Base-by-base conservation (phyloP, 1,140 invertebrate genomes). In the Procambarus clarkii region DNA sequence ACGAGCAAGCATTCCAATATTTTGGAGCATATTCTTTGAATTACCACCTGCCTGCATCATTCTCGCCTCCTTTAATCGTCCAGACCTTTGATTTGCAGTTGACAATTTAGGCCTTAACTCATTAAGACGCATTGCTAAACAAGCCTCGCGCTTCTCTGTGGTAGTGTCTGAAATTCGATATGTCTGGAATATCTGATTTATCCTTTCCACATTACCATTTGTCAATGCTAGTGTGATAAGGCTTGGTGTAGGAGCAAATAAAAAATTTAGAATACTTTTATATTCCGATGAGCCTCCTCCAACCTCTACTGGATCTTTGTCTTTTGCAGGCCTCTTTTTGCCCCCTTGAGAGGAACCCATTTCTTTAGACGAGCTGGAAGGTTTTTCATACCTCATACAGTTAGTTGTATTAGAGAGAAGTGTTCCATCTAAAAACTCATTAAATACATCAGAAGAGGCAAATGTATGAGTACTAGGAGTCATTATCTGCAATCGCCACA, bases 401-500 rank as follows among this genome's bases (percentile, higher is more conserved):
- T 80, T 34, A 13, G 83, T 18, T 54, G 24, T 58, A 60, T 69
- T 18, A 21, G 83, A 69, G n/a, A 91, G 48, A 21, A 91, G 83
- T n/a, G 82, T 85, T 18, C 89, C 89, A 85, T 91, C 76, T 44
- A 91, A n/a, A 54, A 64, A 91, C 0, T 80, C 58, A 79, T 85
- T 82, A 91, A 91, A 91, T 34, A 84, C 46, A 48, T 91, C 89
- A 77, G 50, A 34, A 4, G 82, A 85, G 24, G 69, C 89, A 80
- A 91, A 85, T 21, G 24, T 64, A 34, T 83, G 89, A 79, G 3
- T 64, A 13, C 60, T 46, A 44, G 89, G 89, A 79, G 77, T 71
- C 83, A 91, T 85, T 11, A 91, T 82, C 46, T 91, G 89, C 44
- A 91, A 54, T 69, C 89, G 74, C 89, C 89, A 91, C 18, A 91